Conservation (phyloP, 2,113 vertebrate genomes). For the Oplegnathus fasciatus region DNA sequence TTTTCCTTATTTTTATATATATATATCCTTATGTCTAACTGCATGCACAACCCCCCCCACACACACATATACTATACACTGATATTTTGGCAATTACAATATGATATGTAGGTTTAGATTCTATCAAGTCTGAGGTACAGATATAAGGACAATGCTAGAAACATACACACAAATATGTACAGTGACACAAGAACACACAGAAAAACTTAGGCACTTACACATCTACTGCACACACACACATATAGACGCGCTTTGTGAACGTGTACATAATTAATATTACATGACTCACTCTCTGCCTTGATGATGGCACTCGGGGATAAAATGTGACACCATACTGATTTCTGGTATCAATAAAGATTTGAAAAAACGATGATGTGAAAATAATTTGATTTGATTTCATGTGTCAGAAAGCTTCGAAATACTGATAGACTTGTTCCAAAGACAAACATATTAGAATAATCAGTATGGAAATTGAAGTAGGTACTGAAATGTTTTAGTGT, state of each 20-base stretch:
- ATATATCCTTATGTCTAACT: constrained; percentile 4
- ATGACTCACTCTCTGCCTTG: neutral
- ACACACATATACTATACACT: neutral
- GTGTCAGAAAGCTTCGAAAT: neutral
- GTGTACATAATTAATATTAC: neutral
- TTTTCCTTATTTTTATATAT: constrained; percentile 46
- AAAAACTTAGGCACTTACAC: neutral
- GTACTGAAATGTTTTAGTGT: neutral
- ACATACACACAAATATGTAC: neutral
- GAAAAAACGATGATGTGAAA: neutral
- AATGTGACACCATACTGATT: neutral
- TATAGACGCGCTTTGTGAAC: neutral
- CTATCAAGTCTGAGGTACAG: neutral
- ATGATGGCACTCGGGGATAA: neutral
- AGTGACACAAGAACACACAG: neutral
- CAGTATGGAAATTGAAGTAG: neutral
- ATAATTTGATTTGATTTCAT: neutral
- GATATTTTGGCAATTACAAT: neutral
- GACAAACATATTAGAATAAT: too few relatives aligned
- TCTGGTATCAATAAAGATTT: neutral
- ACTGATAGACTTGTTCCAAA: too few relatives aligned
- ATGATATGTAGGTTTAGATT: neutral
- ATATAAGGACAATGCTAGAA: neutral
- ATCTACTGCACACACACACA: neutral
- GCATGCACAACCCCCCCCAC: neutral